Base-by-base conservation (phyloP, 2,888 invertebrate genomes). In the Anoplius nigerrimus region DNA sequence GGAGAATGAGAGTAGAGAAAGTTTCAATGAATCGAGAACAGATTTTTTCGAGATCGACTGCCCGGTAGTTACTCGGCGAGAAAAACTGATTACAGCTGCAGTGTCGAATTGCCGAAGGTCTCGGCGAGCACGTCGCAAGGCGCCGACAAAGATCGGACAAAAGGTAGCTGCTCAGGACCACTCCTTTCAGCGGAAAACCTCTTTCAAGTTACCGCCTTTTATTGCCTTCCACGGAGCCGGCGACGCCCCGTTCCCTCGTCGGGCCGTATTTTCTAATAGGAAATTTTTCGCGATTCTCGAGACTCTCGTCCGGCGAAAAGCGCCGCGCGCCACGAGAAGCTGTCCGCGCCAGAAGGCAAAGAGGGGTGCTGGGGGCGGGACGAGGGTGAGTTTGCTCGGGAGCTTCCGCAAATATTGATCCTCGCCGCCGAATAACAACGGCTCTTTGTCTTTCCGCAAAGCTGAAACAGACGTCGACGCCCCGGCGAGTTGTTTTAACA, bases 121-220 rank as follows among this genome's bases (percentile, higher is more conserved):
- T 48, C 48, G 16, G 3, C 5, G 22, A 2, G 34, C 21, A 69
- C 66, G 61, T 58, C 65, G 34, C 34, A 34, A 34, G n/a, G 11
- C 63, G 78, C 83, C 84, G 83, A 84, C 84, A 82, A 82, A 82
- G 82, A 83, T 84, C 80, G 76, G 82, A 79, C 81, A 81, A 80
- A 82, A 82, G 84, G 83, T 84, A 82, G 82, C 80, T 82, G 76
- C 69, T 77, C 72, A 73, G 80, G 76, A 80, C 81, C 79, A 87
- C 84, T 87, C 86, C 87, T 87, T 88, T 87, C 83, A 87, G 34
- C 80, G 82, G 82, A 80, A 85, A 86, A 84, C 80, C 78, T 81
- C 85, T 88, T 88, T 88, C 80, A 87, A 87, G 79, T 87, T 76
- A 81, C 88, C 88, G 88, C 86, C 83, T 82, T 84, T 84, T 85